Evolutionary conservation across 92 coral and sea anemone species (phyloP), one percentile per base, ranked within the genome.

Genomic region (Micromussa lordhowensis): DNA sequence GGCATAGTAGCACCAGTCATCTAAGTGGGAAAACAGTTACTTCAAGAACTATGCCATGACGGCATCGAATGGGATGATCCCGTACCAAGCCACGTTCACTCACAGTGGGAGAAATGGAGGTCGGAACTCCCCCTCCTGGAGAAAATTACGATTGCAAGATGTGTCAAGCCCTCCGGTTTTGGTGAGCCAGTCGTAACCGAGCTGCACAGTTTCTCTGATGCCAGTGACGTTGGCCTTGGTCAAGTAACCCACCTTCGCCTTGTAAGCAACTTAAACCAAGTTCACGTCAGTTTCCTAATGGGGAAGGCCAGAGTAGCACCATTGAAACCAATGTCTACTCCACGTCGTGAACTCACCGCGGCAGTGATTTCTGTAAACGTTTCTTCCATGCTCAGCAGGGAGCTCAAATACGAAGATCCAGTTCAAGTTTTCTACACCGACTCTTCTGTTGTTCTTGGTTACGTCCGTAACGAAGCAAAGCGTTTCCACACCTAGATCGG

Each of bases 161-260:
- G 94, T 54, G 66, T 95, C 44, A 88, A 93, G 57, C 95, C 95
- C n/a, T 91, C 93, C n/a, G 91, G 87, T 30, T 93, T 95, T 44
- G 93, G 93, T 26, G 74, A 78, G 53, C 92, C 90, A 19, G 88
- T 57, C 24, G 71, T 54, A 49, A 84, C 72, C 2, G 96, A 95
- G 78, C 78, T 89, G 5, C 94, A 86, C 83, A 90, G 94, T 86
- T 93, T 93, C 85, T 88, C 94, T 5, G 84, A 84, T 66, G 92
- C 92, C n/a, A 92, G 92, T 24, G 87, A 92, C 13, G 58, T 51
- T 3, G 92, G 95, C 38, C 59, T 88, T 0, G 91, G 92, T 5
- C 92, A 93, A 80, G 87, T 90, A 0, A 78, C 93, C 68, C 90
- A 87, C 69, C 54, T 93, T 11, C 90, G 90, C 73, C 90, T 90